Evolutionary conservation across 2,888 invertebrate genomes (phyloP).

Genomic region (Monochamus alternatus): DNA sequence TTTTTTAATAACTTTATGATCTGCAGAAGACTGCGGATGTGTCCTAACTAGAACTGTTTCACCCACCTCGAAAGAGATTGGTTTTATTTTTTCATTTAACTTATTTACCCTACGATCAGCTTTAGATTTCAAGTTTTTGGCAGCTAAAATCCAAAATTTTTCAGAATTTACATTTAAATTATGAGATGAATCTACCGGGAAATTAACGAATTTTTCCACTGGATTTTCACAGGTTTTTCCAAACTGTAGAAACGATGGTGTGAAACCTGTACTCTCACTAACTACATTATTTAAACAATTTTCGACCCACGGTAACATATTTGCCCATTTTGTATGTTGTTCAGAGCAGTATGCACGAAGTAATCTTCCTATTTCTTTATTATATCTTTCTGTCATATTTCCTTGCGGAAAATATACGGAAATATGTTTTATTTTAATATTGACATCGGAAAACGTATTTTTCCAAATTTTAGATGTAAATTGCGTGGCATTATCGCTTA

Average conservation of each 20-base stretch:
- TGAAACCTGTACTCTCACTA: constrained; percentile 28
- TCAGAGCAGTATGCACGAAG: constrained; percentile 36
- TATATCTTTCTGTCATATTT: no score
- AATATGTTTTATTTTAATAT: not conserved
- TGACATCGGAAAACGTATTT: not conserved
- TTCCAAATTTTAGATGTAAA: constrained; percentile 30
- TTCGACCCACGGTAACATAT: constrained; percentile 25
- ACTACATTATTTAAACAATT: constrained; percentile 33
- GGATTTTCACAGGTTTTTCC: not conserved
- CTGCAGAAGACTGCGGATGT: constrained; percentile 15
- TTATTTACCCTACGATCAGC: constrained; percentile 13
- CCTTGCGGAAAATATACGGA: no score
- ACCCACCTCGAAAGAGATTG: not conserved
- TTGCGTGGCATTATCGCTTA: constrained; percentile 53
- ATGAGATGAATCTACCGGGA: not conserved
- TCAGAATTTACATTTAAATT: not conserved
- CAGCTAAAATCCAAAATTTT: constrained; percentile 22
- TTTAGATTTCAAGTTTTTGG: constrained; percentile 6
- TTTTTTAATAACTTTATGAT: not conserved
- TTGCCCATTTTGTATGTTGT: constrained; percentile 40
- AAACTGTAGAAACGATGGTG: constrained; percentile 20
- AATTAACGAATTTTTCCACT: not conserved
- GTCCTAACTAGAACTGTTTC: constrained; percentile 2
- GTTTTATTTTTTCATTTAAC: not conserved
- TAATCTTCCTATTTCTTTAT: constrained; percentile 36